Evolutionary conservation across 2,797 vertebrate genomes (phyloP).

Genomic region (Chiloscyllium punctatum): DNA sequence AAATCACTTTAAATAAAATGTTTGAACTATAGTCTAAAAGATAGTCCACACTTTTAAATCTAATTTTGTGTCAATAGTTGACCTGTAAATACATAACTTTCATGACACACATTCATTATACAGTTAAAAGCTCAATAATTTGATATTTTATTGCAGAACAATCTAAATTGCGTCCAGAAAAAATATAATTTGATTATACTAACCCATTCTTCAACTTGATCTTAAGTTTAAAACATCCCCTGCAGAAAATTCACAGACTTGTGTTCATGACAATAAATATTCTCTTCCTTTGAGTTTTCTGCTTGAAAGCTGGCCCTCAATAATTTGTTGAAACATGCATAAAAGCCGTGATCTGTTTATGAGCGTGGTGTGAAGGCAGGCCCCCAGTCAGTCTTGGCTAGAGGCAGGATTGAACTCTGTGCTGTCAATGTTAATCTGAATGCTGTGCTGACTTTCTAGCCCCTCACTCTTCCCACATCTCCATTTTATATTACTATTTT

Average conservation of each 20-base stretch:
- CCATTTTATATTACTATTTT: too few relatives aligned
- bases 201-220: neutral
- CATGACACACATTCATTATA: neutral
- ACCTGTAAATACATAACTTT: neutral
- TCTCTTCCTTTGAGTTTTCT: neutral
- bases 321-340: neutral
- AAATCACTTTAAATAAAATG: constrained; percentile 29
- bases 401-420: too few relatives aligned
- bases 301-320: neutral
- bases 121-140: neutral
- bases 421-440: too few relatives aligned
- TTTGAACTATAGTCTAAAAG: neutral
- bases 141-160: neutral
- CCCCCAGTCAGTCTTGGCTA: too few relatives aligned
- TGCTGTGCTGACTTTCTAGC: too few relatives aligned
- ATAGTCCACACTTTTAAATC: neutral
- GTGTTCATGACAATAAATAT: neutral
- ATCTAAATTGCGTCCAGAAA: neutral
- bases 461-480: too few relatives aligned
- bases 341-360: neutral
- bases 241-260: neutral
- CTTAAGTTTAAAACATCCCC: neutral
- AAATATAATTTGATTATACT: neutral
- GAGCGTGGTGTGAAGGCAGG: too few relatives aligned
- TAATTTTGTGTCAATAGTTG: neutral